A percentile compares a stretch with the other conserved stretches of the same genome.
Evolutionary conservation across 2,797 vertebrate species (phyloP).

Genomic region (Dromococcyx pavoninus): DNA sequence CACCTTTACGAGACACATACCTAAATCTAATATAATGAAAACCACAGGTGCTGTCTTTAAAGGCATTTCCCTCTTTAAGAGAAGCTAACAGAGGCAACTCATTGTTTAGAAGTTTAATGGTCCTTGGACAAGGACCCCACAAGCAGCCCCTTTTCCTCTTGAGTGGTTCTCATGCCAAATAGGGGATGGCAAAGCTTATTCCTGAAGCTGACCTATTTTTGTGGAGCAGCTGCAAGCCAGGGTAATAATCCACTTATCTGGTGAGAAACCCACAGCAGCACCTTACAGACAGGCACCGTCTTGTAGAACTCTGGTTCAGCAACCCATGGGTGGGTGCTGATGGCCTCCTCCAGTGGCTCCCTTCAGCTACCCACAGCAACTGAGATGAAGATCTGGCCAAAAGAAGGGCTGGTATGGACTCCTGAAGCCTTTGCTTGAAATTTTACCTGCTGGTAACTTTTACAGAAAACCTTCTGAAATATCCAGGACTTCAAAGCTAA

Average conservation of each 20-base stretch:
- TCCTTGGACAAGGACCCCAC: not conserved
- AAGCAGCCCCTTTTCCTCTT: constrained; percentile 16
- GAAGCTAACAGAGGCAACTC: not conserved
- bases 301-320: not conserved
- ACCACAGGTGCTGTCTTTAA: not conserved
- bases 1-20: not conserved
- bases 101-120: not conserved
- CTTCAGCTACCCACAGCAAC: not conserved
- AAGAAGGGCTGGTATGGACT: not conserved
- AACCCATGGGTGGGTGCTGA: not conserved
- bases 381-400: not conserved
- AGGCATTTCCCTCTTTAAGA: not conserved
- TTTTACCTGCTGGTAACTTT: not conserved
- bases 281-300: not conserved
- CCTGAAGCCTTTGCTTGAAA: not conserved
- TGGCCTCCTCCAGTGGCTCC: not conserved
- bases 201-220: constrained; percentile 48
- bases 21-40: not conserved
- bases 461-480: not conserved
- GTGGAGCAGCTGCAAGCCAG: constrained; percentile 42
- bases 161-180: constrained; percentile 4
- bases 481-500: not conserved
- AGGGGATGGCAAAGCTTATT: constrained; percentile 4
- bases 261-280: constrained; percentile 41
- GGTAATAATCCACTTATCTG: constrained; percentile 36